Evolutionary conservation across 2,797 vertebrate genomes (phyloP).

Genomic region (Hyperoplus lanceolatus): DNA sequence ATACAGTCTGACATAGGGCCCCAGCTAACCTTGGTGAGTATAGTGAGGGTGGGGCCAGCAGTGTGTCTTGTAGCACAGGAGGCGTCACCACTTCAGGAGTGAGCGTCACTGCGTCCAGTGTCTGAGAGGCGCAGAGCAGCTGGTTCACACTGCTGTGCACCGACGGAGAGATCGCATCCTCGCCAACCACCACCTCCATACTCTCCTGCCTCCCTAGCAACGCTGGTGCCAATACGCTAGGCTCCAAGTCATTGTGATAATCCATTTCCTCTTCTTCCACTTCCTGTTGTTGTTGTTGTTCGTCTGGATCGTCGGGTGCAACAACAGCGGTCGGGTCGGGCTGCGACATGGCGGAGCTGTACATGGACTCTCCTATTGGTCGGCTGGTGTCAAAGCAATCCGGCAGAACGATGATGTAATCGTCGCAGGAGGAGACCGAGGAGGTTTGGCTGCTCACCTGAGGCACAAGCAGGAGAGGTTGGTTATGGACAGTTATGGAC

Average conservation of each 20-base stretch:
- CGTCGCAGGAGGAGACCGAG: constrained; percentile 91
- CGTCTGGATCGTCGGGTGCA: constrained; percentile 48
- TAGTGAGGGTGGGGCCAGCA: constrained; percentile 73
- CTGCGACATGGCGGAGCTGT: constrained; percentile 93
- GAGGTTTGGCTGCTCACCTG: constrained; percentile 92
- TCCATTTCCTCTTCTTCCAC: constrained; percentile 31
- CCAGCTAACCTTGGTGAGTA: constrained; percentile 82
- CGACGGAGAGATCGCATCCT: constrained; percentile 31
- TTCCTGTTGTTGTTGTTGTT: constrained; percentile 15
- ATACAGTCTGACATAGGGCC: too few species aligned
- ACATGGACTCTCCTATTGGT: constrained; percentile 95
- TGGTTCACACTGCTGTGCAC: constrained; percentile 83
- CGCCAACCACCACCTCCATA: constrained; percentile 32
- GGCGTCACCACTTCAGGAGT: constrained; percentile 82
- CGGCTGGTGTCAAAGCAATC: constrained; percentile 98
- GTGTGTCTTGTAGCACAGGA: constrained; percentile 62
- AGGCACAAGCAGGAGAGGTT: not conserved
- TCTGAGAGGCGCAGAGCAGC: constrained; percentile 86
- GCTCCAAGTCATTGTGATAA: constrained; percentile 39
- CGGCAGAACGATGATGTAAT: constrained; percentile 95
- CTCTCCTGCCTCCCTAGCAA: constrained; percentile 50
- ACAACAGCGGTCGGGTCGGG: constrained; percentile 80
- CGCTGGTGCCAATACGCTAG: constrained; percentile 12
- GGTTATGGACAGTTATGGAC: not conserved
- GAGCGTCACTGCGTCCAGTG: constrained; percentile 84